Percentiles rank a stretch among this genome's conserved stretches.
These are phyloP conservation scores for Canis aureus DNA, from an alignment of 2,113 vertebrate species.

Conservation along the genomic window DNA sequence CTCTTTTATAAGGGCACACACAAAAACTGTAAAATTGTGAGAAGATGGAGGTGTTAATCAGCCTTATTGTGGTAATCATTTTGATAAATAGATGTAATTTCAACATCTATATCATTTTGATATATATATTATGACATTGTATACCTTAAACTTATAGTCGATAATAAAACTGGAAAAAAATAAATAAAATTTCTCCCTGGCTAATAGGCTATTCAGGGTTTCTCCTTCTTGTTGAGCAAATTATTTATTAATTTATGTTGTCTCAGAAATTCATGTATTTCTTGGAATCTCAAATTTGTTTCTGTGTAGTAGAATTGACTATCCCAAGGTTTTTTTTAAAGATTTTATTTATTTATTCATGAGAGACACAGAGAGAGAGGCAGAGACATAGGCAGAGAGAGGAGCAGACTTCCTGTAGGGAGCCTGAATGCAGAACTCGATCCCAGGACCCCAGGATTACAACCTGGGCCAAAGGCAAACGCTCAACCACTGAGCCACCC, in stretches of 20 bases:
- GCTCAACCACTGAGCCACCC: no score
- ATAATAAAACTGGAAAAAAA: background rate
- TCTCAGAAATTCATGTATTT: conserved; percentile 32
- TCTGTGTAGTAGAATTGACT: background rate
- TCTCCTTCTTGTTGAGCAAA: background rate
- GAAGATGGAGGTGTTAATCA: background rate
- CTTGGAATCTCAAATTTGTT: conserved; percentile 8
- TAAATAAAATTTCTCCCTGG: background rate
- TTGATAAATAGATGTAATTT: background rate
- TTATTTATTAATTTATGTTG: background rate
- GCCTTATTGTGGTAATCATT: background rate
- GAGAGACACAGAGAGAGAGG: no score
- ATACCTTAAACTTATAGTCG: background rate
- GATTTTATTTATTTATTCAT: no score
- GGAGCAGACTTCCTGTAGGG: no score
- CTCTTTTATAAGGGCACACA: background rate
- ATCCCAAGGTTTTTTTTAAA: no score
- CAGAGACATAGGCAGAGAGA: no score
- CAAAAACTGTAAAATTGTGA: background rate
- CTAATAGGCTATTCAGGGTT: background rate
- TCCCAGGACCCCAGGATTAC: no score
- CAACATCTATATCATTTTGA: background rate
- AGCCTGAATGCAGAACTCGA: no score
- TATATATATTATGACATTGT: background rate
- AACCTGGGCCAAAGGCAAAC: no score